Base-by-base conservation (phyloP, 2,797 vertebrate species). In the Spinibarbus caldwelli region DNA sequence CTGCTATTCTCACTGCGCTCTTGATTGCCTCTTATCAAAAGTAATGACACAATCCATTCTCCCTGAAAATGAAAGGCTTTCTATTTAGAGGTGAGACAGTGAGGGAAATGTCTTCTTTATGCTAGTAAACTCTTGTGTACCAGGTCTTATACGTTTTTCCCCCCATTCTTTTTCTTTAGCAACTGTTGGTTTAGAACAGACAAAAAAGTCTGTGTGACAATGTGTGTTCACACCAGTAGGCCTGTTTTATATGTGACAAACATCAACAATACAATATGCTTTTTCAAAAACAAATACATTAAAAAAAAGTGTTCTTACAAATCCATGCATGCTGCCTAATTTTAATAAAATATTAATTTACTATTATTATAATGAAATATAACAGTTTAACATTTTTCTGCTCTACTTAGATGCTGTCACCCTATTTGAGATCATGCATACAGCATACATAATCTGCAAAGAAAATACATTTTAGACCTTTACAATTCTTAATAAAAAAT, bases 81-180 rank as follows among this genome's bases (percentile, higher is more conserved):
- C 19, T 62, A 43, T 62, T 82, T 11, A 62, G 34, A 71, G 79
- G 15, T 23, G 77, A 31, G 57, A 43, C 62, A 41, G 57, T 66
- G 9, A 41, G 77, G 29, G 26, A 79, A 68, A 80, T 70, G 8
- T 68, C 29, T 31, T 82, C 36, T 1, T 31, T 72, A 17, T 3
- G 31, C 47, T 54, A n/a, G 52, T 47, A 36, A 36, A 52, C 12
- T n/a, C 21, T 17, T 47, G 4, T 36, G 29, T 14, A 19, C 29
- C 12, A 66, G 1, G n/a, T 36, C 38, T 36, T 34, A 9, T 21
- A 41, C 3, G 11, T 62, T 4, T 9, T 23, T 34, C 21, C 15
- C 45, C 45, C 5, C 45, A 49, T 52, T 52, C 17, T 52, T 67
- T 15, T 57, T 64, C 54, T 71, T 19, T 34, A 36, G 72, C 21